Base-by-base conservation (phyloP, 1,140 invertebrate species). In the Monomorium pharaonis region DNA sequence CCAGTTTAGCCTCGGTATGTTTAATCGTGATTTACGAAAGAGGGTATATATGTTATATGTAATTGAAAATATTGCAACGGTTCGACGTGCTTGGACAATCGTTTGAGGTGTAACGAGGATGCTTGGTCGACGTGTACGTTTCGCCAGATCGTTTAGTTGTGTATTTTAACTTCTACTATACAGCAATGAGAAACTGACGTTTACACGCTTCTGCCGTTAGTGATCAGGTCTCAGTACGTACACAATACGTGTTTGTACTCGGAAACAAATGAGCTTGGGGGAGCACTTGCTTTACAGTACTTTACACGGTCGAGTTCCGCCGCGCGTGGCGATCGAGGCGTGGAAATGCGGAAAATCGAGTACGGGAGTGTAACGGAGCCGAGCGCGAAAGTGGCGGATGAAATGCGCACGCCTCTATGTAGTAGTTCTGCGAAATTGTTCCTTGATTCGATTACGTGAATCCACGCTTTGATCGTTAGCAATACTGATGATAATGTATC, bases 41-140 rank as follows among this genome's bases (percentile, higher is more conserved):
- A 21, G 10, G 33, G 7, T 21, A 5, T 51, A 54, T 24, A 27
- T 6, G 9, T 58, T n/a, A n/a, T n/a, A n/a, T n/a, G n/a, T n/a
- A n/a, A n/a, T n/a, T 54, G 33, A 12, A 44, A 83, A 44, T 83
- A 47, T 72, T 54, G 65, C 49, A 58, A 81, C 49, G 42, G 24
- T 72, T 81, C 37, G 78, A 69, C 44, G 27, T 37, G 51, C 37
- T 83, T 74, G 51, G 67, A 83, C 51, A 83, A 56, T 83, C 78
- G 78, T 54, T 58, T 33, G 27, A 83, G 9, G 21, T 33, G 27
- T 54, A 33, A 72, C n/a, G 67, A 33, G 24, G 37, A 54, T 33
- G 37, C 78, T 47, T 58, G 54, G 58, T 86, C 84, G 88, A 86
- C 88, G 88, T 89, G 88, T 89, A 89, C 87, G 88, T 89, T 89